phyloP scores from a whole-genome alignment of 2,797 vertebrate genomes.

The Pseudomugil gertrudae region DNA sequence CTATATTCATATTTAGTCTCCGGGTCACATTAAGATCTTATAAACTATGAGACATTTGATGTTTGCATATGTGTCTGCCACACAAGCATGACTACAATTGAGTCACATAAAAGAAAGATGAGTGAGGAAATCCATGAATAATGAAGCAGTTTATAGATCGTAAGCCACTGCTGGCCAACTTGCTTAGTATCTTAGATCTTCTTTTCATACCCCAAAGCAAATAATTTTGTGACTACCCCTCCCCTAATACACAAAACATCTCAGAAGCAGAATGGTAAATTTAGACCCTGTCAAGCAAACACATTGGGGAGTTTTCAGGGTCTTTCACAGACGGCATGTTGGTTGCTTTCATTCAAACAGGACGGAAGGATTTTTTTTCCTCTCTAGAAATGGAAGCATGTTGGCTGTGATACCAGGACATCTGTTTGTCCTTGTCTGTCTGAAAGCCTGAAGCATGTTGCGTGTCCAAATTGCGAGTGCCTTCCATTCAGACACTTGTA shows the following conservation, averaged over 20 bases:
- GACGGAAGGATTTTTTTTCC: slow-evolving; percentile 50
- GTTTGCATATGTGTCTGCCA: too few species aligned
- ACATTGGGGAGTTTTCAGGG: slow-evolving; percentile 22
- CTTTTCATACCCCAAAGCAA: slow-evolving; percentile 27
- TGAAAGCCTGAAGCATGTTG: slow-evolving; percentile 72
- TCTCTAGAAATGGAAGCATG: slow-evolving; percentile 63
- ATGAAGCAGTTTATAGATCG: slow-evolving; percentile 9
- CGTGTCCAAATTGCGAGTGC: slow-evolving; percentile 72
- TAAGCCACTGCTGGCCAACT: background rate
- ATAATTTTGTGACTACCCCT: slow-evolving; percentile 18
- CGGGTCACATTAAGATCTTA: too few species aligned
- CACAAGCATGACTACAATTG: background rate
- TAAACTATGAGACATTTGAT: too few species aligned
- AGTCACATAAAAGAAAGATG: background rate
- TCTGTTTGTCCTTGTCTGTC: slow-evolving; percentile 80
- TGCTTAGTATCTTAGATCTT: slow-evolving; percentile 19
- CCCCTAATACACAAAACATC: slow-evolving; percentile 4
- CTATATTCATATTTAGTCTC: too few species aligned
- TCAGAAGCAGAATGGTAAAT: slow-evolving; percentile 27
- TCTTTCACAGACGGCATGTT: slow-evolving; percentile 42
- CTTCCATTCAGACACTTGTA: slow-evolving; percentile 73
- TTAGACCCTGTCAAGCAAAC: slow-evolving; percentile 29
- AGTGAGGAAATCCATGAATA: slow-evolving; percentile 9
- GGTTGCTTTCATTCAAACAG: slow-evolving; percentile 58
- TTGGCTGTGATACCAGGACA: slow-evolving; percentile 78